Conservation (phyloP, 2,797 vertebrate species). For the Micropoecilia bifurca region DNA sequence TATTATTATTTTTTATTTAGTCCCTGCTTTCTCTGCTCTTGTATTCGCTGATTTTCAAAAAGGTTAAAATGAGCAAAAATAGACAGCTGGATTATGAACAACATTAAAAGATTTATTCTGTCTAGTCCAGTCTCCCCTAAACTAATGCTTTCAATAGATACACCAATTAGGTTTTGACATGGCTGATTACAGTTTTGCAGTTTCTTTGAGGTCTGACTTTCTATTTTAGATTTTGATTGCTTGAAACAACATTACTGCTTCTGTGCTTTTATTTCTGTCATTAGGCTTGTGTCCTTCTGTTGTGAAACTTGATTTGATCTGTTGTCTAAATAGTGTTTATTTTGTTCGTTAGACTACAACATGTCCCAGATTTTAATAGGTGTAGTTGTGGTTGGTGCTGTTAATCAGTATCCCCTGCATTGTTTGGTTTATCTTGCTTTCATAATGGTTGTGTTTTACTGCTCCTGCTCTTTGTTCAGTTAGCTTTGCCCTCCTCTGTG, state of each 20-base stretch:
- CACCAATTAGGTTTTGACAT: neutral
- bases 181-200: neutral
- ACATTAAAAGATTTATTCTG: neutral
- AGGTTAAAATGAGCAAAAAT: neutral
- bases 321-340: neutral
- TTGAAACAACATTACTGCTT: neutral
- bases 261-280: neutral
- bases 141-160: neutral
- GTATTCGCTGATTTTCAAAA: neutral
- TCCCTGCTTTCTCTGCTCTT: neutral
- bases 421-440: neutral
- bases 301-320: neutral
- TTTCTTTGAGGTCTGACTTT: neutral
- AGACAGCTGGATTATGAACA: neutral
- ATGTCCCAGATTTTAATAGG: neutral
- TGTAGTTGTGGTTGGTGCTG: neutral
- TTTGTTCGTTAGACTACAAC: neutral
- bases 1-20: neutral
- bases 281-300: neutral
- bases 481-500: neutral
- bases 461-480: neutral
- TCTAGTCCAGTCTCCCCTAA: neutral
- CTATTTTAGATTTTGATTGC: neutral
- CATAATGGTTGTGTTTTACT: neutral
- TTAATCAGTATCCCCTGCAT: neutral